A percentile compares a stretch with the other conserved stretches of the same genome.
These are phyloP conservation scores for Microplitis demolitor DNA, from an alignment of 1,140 invertebrate species.

Conservation along the genomic window DNA sequence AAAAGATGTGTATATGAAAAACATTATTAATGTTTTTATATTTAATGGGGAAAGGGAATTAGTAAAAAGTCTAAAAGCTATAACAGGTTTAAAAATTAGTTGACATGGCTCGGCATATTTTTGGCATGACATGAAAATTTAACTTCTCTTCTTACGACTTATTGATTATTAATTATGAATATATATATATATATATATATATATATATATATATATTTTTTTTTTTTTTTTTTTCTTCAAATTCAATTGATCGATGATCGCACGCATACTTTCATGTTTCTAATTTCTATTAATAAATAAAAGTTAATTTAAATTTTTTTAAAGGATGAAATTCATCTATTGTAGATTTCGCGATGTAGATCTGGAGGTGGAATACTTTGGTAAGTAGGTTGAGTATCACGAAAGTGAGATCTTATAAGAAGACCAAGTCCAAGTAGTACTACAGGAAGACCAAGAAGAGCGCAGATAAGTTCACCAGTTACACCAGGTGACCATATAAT, in stretches of 20 bases:
- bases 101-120: conserved; percentile 23
- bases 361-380: conserved; percentile 41
- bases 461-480: conserved; percentile 66
- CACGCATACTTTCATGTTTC: not conserved
- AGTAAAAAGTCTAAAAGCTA: conserved; percentile 21
- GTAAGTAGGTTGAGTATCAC: conserved; percentile 48
- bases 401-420: conserved; percentile 62
- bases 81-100: conserved; percentile 14
- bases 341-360: conserved; percentile 45
- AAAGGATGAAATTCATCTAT: conserved; percentile 47
- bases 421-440: conserved; percentile 63
- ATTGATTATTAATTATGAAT: not conserved
- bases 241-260: conserved; percentile 7
- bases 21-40: not conserved
- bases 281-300: not conserved
- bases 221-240: not conserved
- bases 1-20: not conserved
- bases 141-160: not conserved
- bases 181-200: too few species aligned
- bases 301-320: not conserved
- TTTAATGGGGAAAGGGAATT: not conserved
- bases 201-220: too few species aligned
- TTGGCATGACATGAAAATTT: conserved; percentile 12
- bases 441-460: conserved; percentile 65
- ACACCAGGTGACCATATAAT: conserved; percentile 64